Conservation (phyloP, 2,888 invertebrate genomes). For the Halictus ligatus region DNA sequence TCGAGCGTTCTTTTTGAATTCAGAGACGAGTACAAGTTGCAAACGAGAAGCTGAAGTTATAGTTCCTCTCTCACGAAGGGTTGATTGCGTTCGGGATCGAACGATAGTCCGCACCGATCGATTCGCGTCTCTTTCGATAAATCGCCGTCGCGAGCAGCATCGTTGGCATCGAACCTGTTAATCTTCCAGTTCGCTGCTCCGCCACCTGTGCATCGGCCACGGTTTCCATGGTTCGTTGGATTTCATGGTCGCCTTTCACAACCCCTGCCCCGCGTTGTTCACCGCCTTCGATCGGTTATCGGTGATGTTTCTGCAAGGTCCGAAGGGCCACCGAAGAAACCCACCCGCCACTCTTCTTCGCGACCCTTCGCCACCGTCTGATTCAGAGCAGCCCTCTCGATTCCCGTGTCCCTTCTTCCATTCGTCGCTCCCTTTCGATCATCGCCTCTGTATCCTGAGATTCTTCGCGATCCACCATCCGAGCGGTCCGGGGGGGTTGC, state of each 20-base stretch:
- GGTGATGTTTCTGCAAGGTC: conserved; percentile 36
- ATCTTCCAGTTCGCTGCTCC: conserved; percentile 17
- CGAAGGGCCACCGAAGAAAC: conserved; percentile 42
- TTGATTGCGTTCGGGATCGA: neutral
- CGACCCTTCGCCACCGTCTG: conserved; percentile 49
- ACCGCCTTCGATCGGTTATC: conserved; percentile 43
- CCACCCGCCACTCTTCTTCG: conserved; percentile 57
- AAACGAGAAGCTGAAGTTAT: neutral
- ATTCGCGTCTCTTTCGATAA: neutral
- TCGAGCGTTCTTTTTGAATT: no score
- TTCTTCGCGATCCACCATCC: neutral
- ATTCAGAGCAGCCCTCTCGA: conserved; percentile 14
- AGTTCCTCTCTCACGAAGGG: no score
- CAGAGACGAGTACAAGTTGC: no score
- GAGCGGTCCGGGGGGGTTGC: neutral
- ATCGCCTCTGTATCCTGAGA: neutral
- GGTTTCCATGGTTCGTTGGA: neutral
- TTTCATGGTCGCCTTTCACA: conserved; percentile 18
- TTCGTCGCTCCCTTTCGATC: neutral
- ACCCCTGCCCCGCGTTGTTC: neutral
- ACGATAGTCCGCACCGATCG: neutral
- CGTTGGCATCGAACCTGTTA: conserved; percentile 13
- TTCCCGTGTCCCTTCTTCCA: conserved; percentile 22
- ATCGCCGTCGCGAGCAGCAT: neutral
- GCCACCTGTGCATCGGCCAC: conserved; percentile 45